Base-by-base conservation (phyloP, 2,797 vertebrate species). In the Notolabrus celidotus region DNA sequence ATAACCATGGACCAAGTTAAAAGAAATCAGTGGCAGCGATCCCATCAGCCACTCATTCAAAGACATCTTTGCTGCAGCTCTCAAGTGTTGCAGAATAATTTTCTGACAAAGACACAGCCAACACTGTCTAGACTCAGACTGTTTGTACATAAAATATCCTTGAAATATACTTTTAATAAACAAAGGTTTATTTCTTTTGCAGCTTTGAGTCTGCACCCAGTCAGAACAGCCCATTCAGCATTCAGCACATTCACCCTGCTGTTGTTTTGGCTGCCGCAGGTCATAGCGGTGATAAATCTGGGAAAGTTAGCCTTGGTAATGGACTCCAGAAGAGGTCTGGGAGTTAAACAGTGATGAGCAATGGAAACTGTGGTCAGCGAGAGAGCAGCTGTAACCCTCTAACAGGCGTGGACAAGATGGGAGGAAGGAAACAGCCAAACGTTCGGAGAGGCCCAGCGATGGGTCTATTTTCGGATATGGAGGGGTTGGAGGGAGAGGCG, bases 301-400 rank as follows among this genome's bases (percentile, higher is more conserved):
- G 79, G 82, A 77, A 90, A 85, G 89, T 89, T 88, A 80, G 87
- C 81, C 84, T 86, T 83, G 83, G 82, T 92, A 91, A 93, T 93
- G 77, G 83, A 91, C 84, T 91, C 92, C 91, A 93, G 90, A 91
- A 89, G 88, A 87, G 82, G 78, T 77, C 76, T 71, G 84, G 81
- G 84, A 92, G 80, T 90, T 88, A 87, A 92, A 86, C 86, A 87
- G 84, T 79, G 89, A 91, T 92, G 90, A 91, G 89, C 92, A 91
- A 93, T 93, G 90, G 89, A 92, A 92, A 92, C 90, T 91, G 90
- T 82, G 89, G 89, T 90, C 86, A 85, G 83, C 74, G 31, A 75
- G 79, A 86, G 87, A 90, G 85, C 88, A 91, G 91, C 90, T 92
- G 90, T 86, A 89, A 83, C 80, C 79, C 82, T 87, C 85, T 83